These are phyloP conservation scores for Leptestheria dahalacensis DNA, from an alignment of 1,140 invertebrate species.

Conservation along the genomic window DNA sequence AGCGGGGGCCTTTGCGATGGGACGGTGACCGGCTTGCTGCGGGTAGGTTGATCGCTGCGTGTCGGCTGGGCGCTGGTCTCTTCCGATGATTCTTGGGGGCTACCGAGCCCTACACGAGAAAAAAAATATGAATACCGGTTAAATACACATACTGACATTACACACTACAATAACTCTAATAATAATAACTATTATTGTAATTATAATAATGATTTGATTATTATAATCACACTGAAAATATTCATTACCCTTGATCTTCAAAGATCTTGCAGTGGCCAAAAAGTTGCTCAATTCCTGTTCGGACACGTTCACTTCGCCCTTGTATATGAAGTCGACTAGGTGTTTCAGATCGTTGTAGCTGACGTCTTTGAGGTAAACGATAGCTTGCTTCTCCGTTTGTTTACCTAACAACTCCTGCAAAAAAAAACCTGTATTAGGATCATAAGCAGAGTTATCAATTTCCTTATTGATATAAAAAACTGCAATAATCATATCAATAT, in stretches of 20 bases:
- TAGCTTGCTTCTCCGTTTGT: conserved; percentile 9
- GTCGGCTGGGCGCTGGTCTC: no score
- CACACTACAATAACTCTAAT: not conserved
- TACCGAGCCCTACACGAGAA: no score
- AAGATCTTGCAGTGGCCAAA: conserved; percentile 59
- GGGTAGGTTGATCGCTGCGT: no score
- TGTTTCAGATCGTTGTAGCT: conserved; percentile 51
- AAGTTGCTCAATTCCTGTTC: conserved; percentile 61
- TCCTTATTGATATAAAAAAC: no score
- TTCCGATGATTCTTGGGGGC: no score
- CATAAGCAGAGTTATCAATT: no score
- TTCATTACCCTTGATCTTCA: conserved; percentile 57
- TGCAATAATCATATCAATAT: no score
- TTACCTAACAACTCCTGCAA: conserved; percentile 8
- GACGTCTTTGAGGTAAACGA: conserved; percentile 53
- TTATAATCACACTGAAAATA: conserved; percentile 22
- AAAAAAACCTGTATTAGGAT: no score
- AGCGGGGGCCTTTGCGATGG: no score
- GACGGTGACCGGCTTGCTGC: no score
- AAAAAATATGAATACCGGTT: no score
- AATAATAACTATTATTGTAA: not conserved
- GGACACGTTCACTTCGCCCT: conserved; percentile 52
- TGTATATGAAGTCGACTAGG: conserved; percentile 41
- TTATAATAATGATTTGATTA: not conserved
- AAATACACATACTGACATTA: not conserved